phyloP scores from a whole-genome alignment of 2,797 vertebrate genomes.

The Columba guinea region DNA sequence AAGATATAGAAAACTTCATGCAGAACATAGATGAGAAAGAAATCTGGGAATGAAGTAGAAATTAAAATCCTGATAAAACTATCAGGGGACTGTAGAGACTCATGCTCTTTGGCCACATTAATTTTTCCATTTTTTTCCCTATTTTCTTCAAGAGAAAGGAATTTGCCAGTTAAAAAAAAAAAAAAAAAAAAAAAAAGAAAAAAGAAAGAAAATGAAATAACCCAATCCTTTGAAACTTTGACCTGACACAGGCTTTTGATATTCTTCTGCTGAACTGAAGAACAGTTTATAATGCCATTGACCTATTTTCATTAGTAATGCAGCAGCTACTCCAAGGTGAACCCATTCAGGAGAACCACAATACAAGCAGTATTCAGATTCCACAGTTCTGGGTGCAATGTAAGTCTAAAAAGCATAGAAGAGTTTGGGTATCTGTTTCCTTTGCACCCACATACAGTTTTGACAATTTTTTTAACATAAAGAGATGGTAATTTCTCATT shows the following conservation, averaged over 20 bases:
- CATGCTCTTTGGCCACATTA: not conserved
- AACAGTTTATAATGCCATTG: not conserved
- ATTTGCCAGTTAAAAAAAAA: not conserved
- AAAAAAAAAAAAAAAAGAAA: not conserved
- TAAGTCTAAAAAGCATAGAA: not conserved
- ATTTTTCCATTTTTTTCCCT: not conserved
- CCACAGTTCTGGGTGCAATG: not conserved
- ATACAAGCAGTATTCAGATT: not conserved
- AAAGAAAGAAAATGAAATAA: not conserved
- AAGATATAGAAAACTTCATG: not conserved
- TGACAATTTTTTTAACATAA: not conserved
- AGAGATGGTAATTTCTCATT: not conserved
- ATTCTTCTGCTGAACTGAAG: not conserved
- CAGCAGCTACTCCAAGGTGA: not conserved
- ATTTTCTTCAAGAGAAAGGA: not conserved
- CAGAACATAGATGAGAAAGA: not conserved
- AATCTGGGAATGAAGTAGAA: not conserved
- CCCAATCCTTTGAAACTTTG: not conserved
- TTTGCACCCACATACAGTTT: not conserved
- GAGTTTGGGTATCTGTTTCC: not conserved
- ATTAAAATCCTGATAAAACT: not conserved
- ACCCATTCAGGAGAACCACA: not conserved
- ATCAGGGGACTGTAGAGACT: not conserved
- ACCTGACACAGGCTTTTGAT: not conserved
- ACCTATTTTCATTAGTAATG: not conserved